Evolutionary conservation across 2,888 invertebrate genomes (phyloP).

Genomic region (Trichopoda pennipes): DNA sequence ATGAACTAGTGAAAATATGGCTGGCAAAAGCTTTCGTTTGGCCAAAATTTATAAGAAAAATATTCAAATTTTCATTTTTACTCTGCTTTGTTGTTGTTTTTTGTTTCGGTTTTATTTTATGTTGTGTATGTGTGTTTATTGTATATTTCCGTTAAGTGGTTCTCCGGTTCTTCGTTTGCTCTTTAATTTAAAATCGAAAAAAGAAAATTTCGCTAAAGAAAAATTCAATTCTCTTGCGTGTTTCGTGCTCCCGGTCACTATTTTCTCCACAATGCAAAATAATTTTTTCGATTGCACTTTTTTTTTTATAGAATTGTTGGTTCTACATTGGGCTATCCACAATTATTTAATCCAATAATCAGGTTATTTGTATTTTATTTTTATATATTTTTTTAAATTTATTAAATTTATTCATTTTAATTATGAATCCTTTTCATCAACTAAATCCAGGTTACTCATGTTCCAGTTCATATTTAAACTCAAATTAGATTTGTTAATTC

Average conservation of each 20-base stretch:
- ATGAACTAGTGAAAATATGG: constrained; percentile 63
- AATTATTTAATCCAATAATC: too few relatives aligned
- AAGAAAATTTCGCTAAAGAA: constrained; percentile 1
- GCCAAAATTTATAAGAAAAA: constrained; percentile 40
- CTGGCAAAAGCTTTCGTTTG: constrained; percentile 58
- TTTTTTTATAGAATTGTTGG: not conserved
- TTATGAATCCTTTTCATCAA: too few relatives aligned
- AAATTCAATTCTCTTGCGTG: constrained; percentile 1
- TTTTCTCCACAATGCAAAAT: constrained; percentile 56
- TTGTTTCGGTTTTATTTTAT: constrained; percentile 48
- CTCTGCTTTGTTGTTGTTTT: constrained; percentile 3
- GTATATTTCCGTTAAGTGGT: constrained; percentile 63
- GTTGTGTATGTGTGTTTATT: constrained; percentile 46
- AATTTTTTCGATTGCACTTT: constrained; percentile 40
- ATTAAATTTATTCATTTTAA: too few relatives aligned
- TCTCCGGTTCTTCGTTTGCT: constrained; percentile 49
- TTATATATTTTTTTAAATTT: too few relatives aligned
- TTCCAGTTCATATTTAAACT: too few relatives aligned
- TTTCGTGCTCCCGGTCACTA: constrained; percentile 13
- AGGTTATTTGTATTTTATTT: too few relatives aligned
- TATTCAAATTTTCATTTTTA: constrained; percentile 48
- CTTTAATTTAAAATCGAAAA: not conserved
- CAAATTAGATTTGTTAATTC: too few relatives aligned
- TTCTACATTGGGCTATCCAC: too few relatives aligned
- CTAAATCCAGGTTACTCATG: too few relatives aligned